Evolutionary conservation across 2,888 invertebrate genomes (phyloP).

Genomic region (Harpalus rubripes): DNA sequence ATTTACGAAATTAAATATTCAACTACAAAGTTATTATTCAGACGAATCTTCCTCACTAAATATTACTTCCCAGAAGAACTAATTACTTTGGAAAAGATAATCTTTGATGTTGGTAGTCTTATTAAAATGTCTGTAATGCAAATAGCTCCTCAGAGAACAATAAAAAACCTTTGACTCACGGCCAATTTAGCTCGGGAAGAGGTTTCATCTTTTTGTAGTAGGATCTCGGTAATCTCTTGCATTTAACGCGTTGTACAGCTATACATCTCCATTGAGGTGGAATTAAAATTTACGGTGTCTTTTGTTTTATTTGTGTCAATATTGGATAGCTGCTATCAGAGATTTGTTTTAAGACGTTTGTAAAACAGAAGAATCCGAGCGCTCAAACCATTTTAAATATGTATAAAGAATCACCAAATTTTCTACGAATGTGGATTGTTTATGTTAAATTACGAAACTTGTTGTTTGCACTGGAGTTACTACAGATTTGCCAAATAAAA

Average conservation of each 20-base stretch:
- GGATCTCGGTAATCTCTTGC: background rate
- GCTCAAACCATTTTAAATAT: background rate
- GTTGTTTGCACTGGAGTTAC: too few relatives aligned
- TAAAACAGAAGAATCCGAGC: background rate
- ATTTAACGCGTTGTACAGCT: background rate
- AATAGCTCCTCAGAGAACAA: background rate
- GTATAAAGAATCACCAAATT: background rate
- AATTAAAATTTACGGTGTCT: conserved; percentile 2
- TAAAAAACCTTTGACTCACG: conserved; percentile 21
- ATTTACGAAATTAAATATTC: background rate
- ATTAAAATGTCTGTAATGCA: conserved; percentile 23
- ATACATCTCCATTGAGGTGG: background rate
- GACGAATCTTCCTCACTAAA: background rate
- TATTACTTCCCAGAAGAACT: background rate
- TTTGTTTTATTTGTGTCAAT: background rate
- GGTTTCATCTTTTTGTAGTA: conserved; percentile 17
- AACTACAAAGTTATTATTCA: background rate
- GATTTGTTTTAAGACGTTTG: background rate
- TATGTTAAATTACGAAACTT: too few relatives aligned
- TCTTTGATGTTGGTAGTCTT: conserved; percentile 7
- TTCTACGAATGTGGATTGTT: too few relatives aligned
- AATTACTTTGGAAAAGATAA: background rate
- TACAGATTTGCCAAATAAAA: too few relatives aligned
- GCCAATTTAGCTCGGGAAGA: background rate
- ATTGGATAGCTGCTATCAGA: background rate